Evolutionary conservation across 2,113 vertebrate genomes (phyloP).

Genomic region (Beaufortia kweichowensis): DNA sequence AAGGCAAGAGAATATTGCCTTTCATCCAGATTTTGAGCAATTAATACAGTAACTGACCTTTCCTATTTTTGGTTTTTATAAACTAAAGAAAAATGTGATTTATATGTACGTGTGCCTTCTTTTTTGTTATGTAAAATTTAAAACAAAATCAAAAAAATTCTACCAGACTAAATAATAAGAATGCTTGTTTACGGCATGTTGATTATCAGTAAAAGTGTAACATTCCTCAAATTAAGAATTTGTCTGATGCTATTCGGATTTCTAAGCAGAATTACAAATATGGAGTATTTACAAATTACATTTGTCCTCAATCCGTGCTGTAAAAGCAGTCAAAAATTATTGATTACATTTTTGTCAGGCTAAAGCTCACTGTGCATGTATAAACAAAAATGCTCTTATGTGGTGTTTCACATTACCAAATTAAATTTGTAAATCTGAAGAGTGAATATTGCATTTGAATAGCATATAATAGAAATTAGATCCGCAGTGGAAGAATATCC

Average conservation of each 20-base stretch:
- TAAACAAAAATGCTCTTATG: conserved; percentile 28
- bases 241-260: conserved; percentile 68
- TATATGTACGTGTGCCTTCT: background rate
- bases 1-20: conserved; percentile 74
- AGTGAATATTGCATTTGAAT: background rate
- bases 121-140: background rate
- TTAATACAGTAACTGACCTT: conserved; percentile 57
- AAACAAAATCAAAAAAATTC: background rate
- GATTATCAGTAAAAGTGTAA: conserved; percentile 73
- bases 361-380: conserved; percentile 33
- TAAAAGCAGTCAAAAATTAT: conserved; percentile 28
- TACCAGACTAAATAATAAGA: background rate
- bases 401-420: conserved; percentile 22
- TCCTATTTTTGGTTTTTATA: background rate
- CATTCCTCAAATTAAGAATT: conserved; percentile 70
- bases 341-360: conserved; percentile 30
- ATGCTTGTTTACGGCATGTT: conserved; percentile 45
- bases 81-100: background rate
- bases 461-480: conserved; percentile 2
- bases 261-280: conserved; percentile 43
- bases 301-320: conserved; percentile 10
- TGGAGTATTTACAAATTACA: background rate
- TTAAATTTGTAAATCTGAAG: conserved; percentile 32
- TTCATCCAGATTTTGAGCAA: conserved; percentile 63
- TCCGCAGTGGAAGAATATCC: conserved; percentile 13